Percentiles rank a stretch among this genome's conserved stretches.
These are phyloP conservation scores for Tautogolabrus adspersus DNA, from an alignment of 2,113 vertebrate species.

Conservation along the genomic window DNA sequence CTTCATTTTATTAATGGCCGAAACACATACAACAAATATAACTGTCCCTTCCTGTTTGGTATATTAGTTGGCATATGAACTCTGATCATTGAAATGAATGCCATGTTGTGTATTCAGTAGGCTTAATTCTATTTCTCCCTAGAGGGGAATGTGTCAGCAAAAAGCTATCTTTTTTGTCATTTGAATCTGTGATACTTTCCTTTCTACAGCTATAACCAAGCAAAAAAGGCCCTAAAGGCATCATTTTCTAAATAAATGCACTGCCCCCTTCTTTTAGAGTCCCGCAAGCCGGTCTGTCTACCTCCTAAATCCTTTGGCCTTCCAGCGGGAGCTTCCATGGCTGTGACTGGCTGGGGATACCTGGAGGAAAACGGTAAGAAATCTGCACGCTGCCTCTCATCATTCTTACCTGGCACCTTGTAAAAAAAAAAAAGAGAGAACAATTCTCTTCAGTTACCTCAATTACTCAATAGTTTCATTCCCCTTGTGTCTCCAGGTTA, in stretches of 20 bases:
- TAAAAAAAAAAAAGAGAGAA: neutral
- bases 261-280: conserved; percentile 67
- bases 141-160: neutral
- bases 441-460: neutral
- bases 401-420: neutral
- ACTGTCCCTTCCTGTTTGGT: neutral
- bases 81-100: neutral
- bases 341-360: conserved; percentile 92
- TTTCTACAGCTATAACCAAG: neutral
- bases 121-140: conserved; percentile 41
- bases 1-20: neutral
- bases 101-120: neutral
- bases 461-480: neutral
- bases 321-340: conserved; percentile 48
- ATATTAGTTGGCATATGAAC: too few species aligned
- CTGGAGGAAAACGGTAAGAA: conserved; percentile 76
- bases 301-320: conserved; percentile 85
- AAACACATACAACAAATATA: neutral
- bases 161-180: neutral
- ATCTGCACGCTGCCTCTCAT: neutral
- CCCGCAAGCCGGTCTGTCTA: conserved; percentile 87
- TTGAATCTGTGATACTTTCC: neutral
- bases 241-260: neutral
- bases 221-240: too few species aligned
- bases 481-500: conserved; percentile 75